Percentiles rank a stretch among this genome's conserved stretches.
phyloP scores from a whole-genome alignment of 2,888 invertebrate species.

The Mantis religiosa region DNA sequence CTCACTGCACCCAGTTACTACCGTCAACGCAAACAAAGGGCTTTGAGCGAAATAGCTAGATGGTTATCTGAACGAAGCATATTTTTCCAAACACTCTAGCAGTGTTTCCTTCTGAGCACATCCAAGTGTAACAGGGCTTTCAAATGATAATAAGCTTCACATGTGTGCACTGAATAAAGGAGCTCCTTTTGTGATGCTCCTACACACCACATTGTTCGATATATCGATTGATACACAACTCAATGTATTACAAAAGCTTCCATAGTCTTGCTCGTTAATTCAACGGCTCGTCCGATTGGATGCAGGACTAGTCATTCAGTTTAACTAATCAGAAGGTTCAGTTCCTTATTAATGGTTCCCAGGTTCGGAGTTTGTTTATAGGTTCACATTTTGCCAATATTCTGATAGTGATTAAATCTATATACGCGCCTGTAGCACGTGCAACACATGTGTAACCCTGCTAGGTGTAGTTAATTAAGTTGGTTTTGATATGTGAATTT shows the following conservation, averaged over 20 bases:
- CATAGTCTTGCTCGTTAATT: not conserved
- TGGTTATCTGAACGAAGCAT: not conserved
- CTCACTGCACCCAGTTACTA: not conserved
- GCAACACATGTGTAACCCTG: not conserved
- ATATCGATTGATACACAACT: constrained; percentile 6
- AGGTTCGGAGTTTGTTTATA: not conserved
- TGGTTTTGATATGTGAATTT: not conserved
- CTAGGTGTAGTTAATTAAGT: constrained; percentile 2
- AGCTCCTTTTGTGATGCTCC: not conserved
- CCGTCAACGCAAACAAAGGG: not conserved
- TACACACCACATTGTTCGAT: not conserved
- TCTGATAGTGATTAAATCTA: not conserved
- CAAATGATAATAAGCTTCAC: constrained; percentile 2
- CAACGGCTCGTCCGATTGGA: not conserved
- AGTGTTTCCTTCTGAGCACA: not conserved
- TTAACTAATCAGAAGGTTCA: not conserved
- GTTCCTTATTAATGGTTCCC: not conserved
- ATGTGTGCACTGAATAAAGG: not conserved
- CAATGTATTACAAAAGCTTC: not conserved
- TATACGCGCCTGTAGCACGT: not conserved
- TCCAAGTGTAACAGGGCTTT: not conserved
- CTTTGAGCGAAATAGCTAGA: not conserved
- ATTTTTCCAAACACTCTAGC: not conserved
- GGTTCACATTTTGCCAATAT: not conserved
- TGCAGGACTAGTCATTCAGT: not conserved